Percentiles rank a stretch among this genome's conserved stretches.
phyloP scores from a whole-genome alignment of 2,888 invertebrate species.

The Crossocerus cetratus region DNA sequence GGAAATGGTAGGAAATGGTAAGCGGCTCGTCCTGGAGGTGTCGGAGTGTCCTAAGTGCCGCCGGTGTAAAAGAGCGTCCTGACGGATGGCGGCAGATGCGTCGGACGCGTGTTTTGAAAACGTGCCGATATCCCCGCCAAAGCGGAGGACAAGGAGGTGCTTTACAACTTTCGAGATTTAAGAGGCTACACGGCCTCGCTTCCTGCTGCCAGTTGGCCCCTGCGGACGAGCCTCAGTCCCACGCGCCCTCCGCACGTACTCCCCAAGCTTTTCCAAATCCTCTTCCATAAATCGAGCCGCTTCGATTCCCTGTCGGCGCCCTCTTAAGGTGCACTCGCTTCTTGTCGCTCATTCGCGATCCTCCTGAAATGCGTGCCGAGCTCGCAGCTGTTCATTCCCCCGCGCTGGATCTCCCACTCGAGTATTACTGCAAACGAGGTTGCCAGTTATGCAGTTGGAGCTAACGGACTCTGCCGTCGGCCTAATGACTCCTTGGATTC shows the following conservation, averaged over 20 bases:
- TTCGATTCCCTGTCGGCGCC: constrained; percentile 7
- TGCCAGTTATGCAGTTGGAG: not conserved
- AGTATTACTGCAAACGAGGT: not conserved
- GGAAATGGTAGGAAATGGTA: constrained; percentile 1
- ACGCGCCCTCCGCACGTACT: no score
- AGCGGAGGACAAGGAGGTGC: constrained; percentile 28
- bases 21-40: not conserved
- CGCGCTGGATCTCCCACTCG: not conserved
- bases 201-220: constrained; percentile 20
- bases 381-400: no score
- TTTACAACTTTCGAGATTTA: constrained; percentile 39
- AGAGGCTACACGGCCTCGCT: constrained; percentile 14
- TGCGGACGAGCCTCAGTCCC: constrained; percentile 17
- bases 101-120: constrained; percentile 66
- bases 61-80: constrained; percentile 54
- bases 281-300: constrained; percentile 46
- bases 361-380: not conserved
- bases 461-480: no score
- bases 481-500: no score
- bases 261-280: constrained; percentile 12
- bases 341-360: not conserved
- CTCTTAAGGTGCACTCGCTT: not conserved
- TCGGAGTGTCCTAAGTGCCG: constrained; percentile 37
- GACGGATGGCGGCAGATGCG: constrained; percentile 64
- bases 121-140: constrained; percentile 67